These are phyloP conservation scores for Ptilodon capucinus DNA, from an alignment of 2,888 invertebrate species.

Conservation along the genomic window DNA sequence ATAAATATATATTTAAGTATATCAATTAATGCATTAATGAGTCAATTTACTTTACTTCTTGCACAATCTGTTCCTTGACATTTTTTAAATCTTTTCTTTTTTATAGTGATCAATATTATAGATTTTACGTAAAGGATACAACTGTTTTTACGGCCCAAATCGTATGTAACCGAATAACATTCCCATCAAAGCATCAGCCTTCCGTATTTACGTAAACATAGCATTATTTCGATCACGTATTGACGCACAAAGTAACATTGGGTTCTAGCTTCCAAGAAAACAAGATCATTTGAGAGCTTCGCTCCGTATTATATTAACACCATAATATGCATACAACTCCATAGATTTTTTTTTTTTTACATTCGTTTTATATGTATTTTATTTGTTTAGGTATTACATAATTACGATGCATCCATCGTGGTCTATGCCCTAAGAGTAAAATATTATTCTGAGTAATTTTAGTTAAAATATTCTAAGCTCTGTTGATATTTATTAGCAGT, in stretches of 20 bases:
- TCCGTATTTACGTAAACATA: slow-evolving; percentile 33
- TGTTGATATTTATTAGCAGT: too few species aligned
- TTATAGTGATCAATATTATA: slow-evolving; percentile 17
- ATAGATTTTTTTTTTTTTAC: not conserved
- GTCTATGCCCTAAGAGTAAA: too few species aligned
- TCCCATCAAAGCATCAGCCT: slow-evolving; percentile 32
- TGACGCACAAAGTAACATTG: slow-evolving; percentile 38
- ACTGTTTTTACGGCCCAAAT: slow-evolving; percentile 34
- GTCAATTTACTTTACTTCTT: too few species aligned
- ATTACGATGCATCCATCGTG: too few species aligned
- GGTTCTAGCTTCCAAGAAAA: slow-evolving; percentile 41
- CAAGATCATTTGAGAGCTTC: slow-evolving; percentile 16
- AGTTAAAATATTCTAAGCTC: too few species aligned
- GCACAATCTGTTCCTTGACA: slow-evolving; percentile 10
- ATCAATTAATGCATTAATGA: too few species aligned
- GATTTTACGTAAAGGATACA: slow-evolving; percentile 14
- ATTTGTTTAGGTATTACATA: too few species aligned
- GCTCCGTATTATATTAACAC: slow-evolving; percentile 14
- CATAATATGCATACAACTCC: not conserved
- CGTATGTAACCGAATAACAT: slow-evolving; percentile 25
- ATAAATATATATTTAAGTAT: too few species aligned
- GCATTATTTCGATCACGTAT: slow-evolving; percentile 38
- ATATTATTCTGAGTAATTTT: too few species aligned
- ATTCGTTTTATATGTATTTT: too few species aligned
- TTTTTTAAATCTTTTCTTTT: slow-evolving; percentile 6